A percentile compares a stretch with the other conserved stretches of the same genome.
phyloP scores from a whole-genome alignment of 2,113 vertebrate species.

The Coptodon bakossiorum region DNA sequence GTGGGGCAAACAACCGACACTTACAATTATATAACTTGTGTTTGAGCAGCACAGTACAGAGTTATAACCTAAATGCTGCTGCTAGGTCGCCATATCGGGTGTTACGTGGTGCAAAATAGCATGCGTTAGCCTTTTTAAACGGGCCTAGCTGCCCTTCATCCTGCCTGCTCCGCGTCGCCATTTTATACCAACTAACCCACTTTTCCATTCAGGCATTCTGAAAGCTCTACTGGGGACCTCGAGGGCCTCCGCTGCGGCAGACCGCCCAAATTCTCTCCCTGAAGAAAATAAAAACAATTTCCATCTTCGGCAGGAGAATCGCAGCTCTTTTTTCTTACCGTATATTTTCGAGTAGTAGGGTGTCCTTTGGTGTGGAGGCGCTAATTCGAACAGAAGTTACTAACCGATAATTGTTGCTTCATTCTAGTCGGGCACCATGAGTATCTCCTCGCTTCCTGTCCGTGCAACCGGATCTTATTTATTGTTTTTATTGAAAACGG shows the following conservation, averaged over 20 bases:
- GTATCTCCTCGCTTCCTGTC: constrained; percentile 71
- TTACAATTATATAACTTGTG: background rate
- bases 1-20: accelerated
- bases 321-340: constrained; percentile 64
- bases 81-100: background rate
- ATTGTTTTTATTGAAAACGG: constrained; percentile 35
- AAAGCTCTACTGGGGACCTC: constrained; percentile 76
- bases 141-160: constrained; percentile 71
- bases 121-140: background rate
- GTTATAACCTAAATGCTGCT: background rate
- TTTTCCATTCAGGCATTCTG: constrained; percentile 76
- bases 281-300: constrained; percentile 62
- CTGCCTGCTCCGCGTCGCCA: constrained; percentile 76
- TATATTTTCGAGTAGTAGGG: constrained; percentile 16
- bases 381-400: constrained; percentile 31
- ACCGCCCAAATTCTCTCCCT: constrained; percentile 68
- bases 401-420: constrained; percentile 62
- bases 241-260: constrained; percentile 68
- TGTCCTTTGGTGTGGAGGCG: background rate
- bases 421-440: constrained; percentile 80
- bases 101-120: background rate
- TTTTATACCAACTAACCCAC: constrained; percentile 40
- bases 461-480: constrained; percentile 72
- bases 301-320: background rate
- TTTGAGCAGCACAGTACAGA: background rate